phyloP scores from a whole-genome alignment of 2,888 invertebrate species.

The Torymus texanus region DNA sequence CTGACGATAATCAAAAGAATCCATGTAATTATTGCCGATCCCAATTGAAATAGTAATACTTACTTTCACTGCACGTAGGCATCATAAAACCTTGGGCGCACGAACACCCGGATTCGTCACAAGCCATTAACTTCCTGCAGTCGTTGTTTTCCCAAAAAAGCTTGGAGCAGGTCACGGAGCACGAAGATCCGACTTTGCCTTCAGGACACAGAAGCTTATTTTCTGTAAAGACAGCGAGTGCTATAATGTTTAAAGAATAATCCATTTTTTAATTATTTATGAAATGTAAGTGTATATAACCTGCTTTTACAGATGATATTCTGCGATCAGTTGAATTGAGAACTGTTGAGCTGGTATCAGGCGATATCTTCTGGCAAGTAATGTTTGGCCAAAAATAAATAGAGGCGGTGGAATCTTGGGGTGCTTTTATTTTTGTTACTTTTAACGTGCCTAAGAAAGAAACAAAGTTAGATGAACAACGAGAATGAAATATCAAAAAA shows the following conservation, averaged over 20 bases:
- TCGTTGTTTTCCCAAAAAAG: constrained; percentile 1
- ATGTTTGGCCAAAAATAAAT: constrained; percentile 57
- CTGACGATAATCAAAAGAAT: constrained; percentile 47
- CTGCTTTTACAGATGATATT: background rate
- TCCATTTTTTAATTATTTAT: background rate
- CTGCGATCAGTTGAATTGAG: constrained; percentile 8
- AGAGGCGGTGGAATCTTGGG: constrained; percentile 36
- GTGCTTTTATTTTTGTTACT: constrained; percentile 40
- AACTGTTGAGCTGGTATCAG: constrained; percentile 24
- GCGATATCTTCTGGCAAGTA: constrained; percentile 63
- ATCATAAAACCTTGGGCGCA: constrained; percentile 60
- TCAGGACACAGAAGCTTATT: constrained; percentile 48
- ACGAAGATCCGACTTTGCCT: constrained; percentile 59
- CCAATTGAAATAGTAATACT: constrained; percentile 29
- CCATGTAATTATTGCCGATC: background rate
- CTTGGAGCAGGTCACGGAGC: constrained; percentile 55
- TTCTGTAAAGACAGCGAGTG: constrained; percentile 1
- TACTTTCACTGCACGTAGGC: constrained; percentile 55
- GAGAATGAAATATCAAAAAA: no score
- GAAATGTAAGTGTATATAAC: constrained; percentile 6
- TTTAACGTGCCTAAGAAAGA: constrained; percentile 52
- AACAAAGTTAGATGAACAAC: no score
- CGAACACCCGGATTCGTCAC: constrained; percentile 59
- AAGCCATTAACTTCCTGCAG: constrained; percentile 57
- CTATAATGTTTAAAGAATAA: background rate